phyloP scores from a whole-genome alignment of 2,888 invertebrate genomes.

The Parelbella ahira region DNA sequence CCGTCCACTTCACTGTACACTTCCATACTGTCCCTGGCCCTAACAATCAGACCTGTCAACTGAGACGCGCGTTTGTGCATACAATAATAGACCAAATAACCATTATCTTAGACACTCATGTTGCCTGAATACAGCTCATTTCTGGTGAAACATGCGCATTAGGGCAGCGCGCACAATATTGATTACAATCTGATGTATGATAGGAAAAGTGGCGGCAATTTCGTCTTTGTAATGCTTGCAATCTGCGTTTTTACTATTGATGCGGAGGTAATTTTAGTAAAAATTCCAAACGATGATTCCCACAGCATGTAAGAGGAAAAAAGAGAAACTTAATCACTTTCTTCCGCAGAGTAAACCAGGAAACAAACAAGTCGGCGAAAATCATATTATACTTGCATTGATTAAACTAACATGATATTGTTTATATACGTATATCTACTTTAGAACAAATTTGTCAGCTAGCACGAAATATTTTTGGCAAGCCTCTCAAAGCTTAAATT shows the following conservation, averaged over 20 bases:
- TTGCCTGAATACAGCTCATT: conserved; percentile 23
- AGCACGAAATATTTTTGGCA: conserved; percentile 17
- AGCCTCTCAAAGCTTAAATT: conserved; percentile 5
- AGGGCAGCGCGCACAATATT: conserved; percentile 75
- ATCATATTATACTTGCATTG: no score
- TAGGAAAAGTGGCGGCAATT: conserved; percentile 68
- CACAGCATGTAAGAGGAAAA: not conserved
- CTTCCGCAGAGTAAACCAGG: not conserved
- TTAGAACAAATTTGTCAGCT: no score
- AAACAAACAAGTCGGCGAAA: no score
- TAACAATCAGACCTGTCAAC: conserved; percentile 63
- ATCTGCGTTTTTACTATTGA: conserved; percentile 7
- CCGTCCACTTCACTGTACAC: conserved; percentile 48
- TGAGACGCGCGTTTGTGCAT: conserved; percentile 33
- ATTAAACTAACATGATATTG: no score
- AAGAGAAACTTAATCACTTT: not conserved
- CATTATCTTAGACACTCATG: not conserved
- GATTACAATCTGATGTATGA: conserved; percentile 69
- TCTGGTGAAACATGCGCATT: conserved; percentile 70
- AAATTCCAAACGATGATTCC: not conserved
- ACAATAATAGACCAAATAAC: not conserved
- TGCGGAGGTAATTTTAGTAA: conserved; percentile 1
- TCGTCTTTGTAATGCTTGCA: conserved; percentile 19
- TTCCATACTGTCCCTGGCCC: conserved; percentile 57
- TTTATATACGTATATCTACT: no score